Base-by-base conservation (phyloP, 1,140 invertebrate genomes). In the Psilanteris sp. region DNA sequence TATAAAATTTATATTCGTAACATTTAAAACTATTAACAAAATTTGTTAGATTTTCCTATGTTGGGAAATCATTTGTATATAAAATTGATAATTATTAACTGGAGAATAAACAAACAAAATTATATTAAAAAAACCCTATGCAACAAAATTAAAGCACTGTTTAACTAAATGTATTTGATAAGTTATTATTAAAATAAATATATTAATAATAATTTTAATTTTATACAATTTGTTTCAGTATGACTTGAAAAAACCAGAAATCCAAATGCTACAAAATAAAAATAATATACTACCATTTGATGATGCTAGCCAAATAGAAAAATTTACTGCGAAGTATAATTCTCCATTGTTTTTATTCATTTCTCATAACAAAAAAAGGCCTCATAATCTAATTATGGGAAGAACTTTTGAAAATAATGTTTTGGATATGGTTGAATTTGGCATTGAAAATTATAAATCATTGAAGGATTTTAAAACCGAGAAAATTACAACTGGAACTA, bases 401-500 rank as follows among this genome's bases (percentile, higher is more conserved):
- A 90, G 98, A 75, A 93, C 95, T 77, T 99, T 93, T 89, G 95
- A 99, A 87, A 91, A 94, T 79, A 93, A 94, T 36, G 85, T 99
- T 15, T 88, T 99, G 27, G 98, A 99, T 83, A 98, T 99, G 96
- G 92, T 97, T 77, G 98, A 99, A 90, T 91, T 99, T 64, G 96
- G 96, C 11, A 91, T 99, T 9, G 94, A 96, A 66, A 92, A 94
- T 32, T 98, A 93, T 81, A 92, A 92, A 87, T 88, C 92, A 5
- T 89, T 98, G 81, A 86, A 91, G 32, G 93, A 96, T 20, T 97
- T 98, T 77, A 92, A 94, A 81, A 91, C 90, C 43, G 91, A 92
- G 14, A 97, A 97, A 89, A 92, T 96, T 14, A 79, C 93, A 1
- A 83, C 91, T 15, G 97, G 96, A 6, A 92, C 92, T 0, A 99